Base-by-base conservation (phyloP, 2,113 vertebrate species). In the Platichthys flesus region DNA sequence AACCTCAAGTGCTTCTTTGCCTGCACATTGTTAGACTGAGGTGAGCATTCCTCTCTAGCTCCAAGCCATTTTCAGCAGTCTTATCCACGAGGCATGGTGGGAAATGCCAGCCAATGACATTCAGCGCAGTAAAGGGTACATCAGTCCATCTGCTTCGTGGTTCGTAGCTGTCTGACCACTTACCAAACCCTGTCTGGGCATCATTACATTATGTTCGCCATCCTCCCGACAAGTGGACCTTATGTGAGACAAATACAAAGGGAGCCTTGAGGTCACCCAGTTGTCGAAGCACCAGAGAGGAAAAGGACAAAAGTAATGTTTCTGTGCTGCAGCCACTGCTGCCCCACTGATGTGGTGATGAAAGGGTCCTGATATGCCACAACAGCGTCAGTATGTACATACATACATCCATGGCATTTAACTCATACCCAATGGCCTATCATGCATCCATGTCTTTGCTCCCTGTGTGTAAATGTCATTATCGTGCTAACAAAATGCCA, bases 81-180 rank as follows among this genome's bases (percentile, higher is more conserved):
- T 86, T 86, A 71, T 88, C 88, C 84, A 84, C 14, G 73, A 87
- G 85, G 74, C 83, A 74, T 59, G 65, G 62, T 28, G 37, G 79
- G 74, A 91, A 91, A 93, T 92, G 92, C 90, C 91, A 92, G 82
- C 82, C 89, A 90, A 79, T 93, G 92, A 91, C 92, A 92, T 93
- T 93, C 92, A 90, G 76, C 86, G 83, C 60, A 68, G 83, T 88
- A 92, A 93, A 93, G 92, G 91, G 85, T 92, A 90, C 88, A 89
- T 92, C 88, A 87, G 84, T 92, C 90, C 92, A 93, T 92, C 92
- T 92, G 91, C 82, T 88, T 78, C 80, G 85, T 74, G 58, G 75
- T 88, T 75, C 10, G 37, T 85, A 88, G 89, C 83, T 83, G 90
- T 90, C 87, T 86, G 85, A 91, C 86, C 90, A 85, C 90, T 90